phyloP scores from a whole-genome alignment of 2,797 vertebrate species.

The Potorous gilbertii region DNA sequence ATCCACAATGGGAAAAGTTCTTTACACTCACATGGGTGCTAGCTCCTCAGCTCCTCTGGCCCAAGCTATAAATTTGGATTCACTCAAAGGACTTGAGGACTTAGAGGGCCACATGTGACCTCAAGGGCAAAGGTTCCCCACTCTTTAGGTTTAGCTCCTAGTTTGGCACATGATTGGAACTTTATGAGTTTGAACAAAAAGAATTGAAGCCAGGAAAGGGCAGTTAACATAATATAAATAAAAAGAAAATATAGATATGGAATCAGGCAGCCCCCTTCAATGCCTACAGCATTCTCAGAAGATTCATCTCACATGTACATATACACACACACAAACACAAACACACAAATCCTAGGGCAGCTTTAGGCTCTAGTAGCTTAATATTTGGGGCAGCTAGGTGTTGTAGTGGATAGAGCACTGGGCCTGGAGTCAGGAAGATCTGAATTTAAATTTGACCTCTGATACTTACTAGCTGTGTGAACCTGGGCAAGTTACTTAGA shows the following conservation, averaged over 20 bases:
- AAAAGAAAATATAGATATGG: not conserved
- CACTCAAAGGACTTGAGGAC: too few species aligned
- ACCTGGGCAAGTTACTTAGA: not conserved
- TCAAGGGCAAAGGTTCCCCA: too few species aligned
- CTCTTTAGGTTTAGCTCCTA: not conserved
- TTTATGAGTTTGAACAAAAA: not conserved
- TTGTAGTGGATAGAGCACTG: not conserved
- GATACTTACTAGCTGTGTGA: not conserved
- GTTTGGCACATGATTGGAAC: not conserved
- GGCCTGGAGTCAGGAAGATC: not conserved
- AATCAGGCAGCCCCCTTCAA: not conserved
- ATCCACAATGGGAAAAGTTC: not conserved
- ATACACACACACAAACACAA: not conserved
- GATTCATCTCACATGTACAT: not conserved
- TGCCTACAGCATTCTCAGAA: not conserved
- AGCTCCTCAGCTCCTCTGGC: not conserved
- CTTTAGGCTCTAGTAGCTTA: not conserved
- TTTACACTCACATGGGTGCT: not conserved
- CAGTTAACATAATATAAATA: conserved; percentile 2
- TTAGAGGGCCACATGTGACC: too few species aligned
- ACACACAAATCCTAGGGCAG: not conserved
- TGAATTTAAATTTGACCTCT: not conserved
- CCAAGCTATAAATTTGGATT: not conserved
- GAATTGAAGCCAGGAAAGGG: not conserved
- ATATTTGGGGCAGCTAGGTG: not conserved